Conservation (phyloP, 2,113 vertebrate genomes). For the Uria aalge region DNA sequence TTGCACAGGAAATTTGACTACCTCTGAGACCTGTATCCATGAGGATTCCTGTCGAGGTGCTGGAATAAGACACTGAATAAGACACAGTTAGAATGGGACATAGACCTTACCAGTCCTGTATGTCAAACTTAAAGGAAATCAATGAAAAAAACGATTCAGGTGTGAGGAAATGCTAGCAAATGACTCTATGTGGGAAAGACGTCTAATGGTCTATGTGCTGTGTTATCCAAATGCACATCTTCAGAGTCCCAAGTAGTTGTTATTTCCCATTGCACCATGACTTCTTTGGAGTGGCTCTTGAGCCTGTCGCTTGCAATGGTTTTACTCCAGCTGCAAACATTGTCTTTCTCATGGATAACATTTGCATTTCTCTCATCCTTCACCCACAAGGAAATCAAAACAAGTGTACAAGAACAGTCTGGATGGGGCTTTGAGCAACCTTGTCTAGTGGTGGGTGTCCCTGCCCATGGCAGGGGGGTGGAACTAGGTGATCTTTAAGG, state of each 20-base stretch:
- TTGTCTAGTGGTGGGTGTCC: not conserved
- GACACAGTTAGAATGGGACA: not conserved
- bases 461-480: not conserved
- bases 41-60: not conserved
- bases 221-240: not conserved
- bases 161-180: not conserved
- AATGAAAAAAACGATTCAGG: not conserved
- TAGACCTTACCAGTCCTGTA: not conserved
- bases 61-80: not conserved
- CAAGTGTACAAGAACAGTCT: not conserved
- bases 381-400: not conserved
- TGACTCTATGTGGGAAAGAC: not conserved
- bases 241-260: not conserved
- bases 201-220: not conserved
- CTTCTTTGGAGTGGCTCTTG: not conserved
- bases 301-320: not conserved
- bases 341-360: not conserved
- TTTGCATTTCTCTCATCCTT: slow-evolving; percentile 1
- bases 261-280: not conserved
- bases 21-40: not conserved
- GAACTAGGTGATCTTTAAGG: not conserved
- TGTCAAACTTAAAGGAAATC: not conserved
- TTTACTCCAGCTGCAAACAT: not conserved
- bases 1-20: not conserved
- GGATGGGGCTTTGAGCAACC: not conserved